Evolutionary conservation across 2,113 vertebrate genomes (phyloP).

Genomic region (Saiga tatarica): DNA sequence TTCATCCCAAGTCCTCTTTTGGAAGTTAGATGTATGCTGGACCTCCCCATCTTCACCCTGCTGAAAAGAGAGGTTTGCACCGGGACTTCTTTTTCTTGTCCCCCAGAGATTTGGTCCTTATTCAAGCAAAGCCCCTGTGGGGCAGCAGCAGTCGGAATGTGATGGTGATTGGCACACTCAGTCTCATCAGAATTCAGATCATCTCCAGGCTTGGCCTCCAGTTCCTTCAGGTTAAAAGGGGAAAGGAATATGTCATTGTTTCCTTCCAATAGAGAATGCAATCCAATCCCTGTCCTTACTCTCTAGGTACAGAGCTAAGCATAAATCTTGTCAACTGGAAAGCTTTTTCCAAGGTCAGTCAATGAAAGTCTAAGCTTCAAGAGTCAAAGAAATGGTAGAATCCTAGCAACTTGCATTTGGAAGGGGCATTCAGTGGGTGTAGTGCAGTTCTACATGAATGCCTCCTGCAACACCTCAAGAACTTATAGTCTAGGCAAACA

Average conservation of each 20-base stretch:
- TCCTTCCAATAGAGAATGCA: not conserved
- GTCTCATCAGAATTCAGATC: constrained; percentile 70
- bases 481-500: not conserved
- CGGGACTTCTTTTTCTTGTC: constrained; percentile 36
- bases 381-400: not conserved
- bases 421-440: not conserved
- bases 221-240: constrained; percentile 82
- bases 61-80: constrained; percentile 47
- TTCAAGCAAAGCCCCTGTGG: constrained; percentile 23
- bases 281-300: not conserved
- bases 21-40: not conserved
- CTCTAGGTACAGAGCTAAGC: not conserved
- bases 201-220: constrained; percentile 72
- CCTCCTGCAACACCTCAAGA: not conserved
- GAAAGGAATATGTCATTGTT: constrained; percentile 18
- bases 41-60: constrained; percentile 46
- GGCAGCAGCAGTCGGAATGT: constrained; percentile 71
- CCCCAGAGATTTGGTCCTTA: constrained; percentile 50
- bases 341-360: too few species aligned
- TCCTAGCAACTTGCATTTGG: not conserved
- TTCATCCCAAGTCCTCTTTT: not conserved
- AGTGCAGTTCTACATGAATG: too few species aligned
- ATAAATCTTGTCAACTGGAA: not conserved
- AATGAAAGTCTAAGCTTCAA: not conserved
- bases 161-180: constrained; percentile 1